These are phyloP conservation scores for Drosophila yakuba DNA, from an alignment of 1,140 invertebrate genomes.

Conservation along the genomic window DNA sequence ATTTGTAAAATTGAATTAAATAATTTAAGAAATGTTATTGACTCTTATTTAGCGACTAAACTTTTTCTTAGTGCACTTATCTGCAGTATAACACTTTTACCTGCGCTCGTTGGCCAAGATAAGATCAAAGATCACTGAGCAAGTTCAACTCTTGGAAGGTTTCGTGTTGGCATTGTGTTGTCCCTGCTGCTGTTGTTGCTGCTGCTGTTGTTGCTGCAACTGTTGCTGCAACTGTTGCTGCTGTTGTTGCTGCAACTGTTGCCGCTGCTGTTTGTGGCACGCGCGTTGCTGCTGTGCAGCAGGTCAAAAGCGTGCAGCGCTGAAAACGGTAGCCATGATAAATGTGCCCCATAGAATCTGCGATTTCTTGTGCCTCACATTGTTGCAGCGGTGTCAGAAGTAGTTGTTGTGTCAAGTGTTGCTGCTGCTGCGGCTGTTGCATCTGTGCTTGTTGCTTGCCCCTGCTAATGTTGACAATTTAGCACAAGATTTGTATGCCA, in stretches of 20 bases:
- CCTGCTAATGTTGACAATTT: constrained; percentile 76
- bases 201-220: neutral
- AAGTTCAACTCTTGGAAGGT: constrained; percentile 33
- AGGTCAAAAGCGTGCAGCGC: constrained; percentile 77
- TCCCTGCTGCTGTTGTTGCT: constrained; percentile 1
- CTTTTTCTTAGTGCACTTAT: constrained; percentile 22
- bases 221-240: neutral
- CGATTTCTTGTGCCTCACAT: constrained; percentile 17
- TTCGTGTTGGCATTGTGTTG: constrained; percentile 50
- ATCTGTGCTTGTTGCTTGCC: neutral
- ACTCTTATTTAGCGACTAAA: rapidly evolving
- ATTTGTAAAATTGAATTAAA: too few species aligned
- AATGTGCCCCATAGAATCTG: constrained; percentile 35
- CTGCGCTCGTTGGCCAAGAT: constrained; percentile 45
- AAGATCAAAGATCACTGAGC: constrained; percentile 73
- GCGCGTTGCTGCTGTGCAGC: constrained; percentile 52
- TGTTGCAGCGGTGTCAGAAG: constrained; percentile 26
- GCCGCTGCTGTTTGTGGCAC: constrained; percentile 37
- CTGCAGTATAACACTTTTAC: constrained; percentile 65
- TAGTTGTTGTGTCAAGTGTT: constrained; percentile 30
- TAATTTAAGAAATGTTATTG: neutral
- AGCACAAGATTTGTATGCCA: constrained; percentile 74
- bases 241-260: constrained; percentile 20
- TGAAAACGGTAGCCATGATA: constrained; percentile 70
- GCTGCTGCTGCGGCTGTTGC: constrained; percentile 1